Conservation (phyloP, 92 coral and sea anemone species). For the Porites divaricata region DNA sequence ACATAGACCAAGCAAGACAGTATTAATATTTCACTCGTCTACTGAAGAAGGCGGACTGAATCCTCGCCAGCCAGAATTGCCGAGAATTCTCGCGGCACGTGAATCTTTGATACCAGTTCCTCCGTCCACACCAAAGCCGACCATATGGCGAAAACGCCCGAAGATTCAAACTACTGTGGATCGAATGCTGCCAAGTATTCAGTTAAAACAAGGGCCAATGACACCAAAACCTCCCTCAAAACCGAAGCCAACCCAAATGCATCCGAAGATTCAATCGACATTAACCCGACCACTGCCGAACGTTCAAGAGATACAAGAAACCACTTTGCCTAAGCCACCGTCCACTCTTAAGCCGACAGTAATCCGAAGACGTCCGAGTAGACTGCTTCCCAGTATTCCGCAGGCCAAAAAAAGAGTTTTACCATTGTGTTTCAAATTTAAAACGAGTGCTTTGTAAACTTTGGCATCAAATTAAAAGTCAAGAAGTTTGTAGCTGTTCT, state of each 20-base stretch:
- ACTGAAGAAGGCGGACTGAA: not conserved
- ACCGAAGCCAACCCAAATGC: not conserved
- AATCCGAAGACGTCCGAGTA: not conserved
- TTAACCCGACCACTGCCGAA: not conserved
- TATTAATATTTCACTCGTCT: not conserved
- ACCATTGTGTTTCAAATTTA: not conserved
- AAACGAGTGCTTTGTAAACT: too few relatives aligned
- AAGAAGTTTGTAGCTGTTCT: too few relatives aligned
- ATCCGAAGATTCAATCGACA: not conserved
- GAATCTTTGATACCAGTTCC: not conserved
- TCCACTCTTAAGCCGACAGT: not conserved
- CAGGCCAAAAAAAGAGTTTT: not conserved
- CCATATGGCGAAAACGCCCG: too few relatives aligned
- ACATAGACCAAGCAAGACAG: not conserved
- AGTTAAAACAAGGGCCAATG: not conserved
- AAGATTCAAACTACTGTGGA: too few relatives aligned
- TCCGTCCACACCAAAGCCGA: not conserved
- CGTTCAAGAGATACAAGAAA: not conserved
- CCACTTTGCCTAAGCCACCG: slow-evolving; percentile 1
- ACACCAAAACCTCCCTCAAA: slow-evolving; percentile 16
- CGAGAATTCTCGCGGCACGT: not conserved
- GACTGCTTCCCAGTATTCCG: not conserved
- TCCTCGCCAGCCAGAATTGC: not conserved
- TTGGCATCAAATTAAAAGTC: too few relatives aligned
- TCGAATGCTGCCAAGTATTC: too few relatives aligned